Percentiles rank a stretch among this genome's conserved stretches.
Evolutionary conservation across 2,113 vertebrate species (phyloP).

Genomic region (Aspiorhynchus laticeps): DNA sequence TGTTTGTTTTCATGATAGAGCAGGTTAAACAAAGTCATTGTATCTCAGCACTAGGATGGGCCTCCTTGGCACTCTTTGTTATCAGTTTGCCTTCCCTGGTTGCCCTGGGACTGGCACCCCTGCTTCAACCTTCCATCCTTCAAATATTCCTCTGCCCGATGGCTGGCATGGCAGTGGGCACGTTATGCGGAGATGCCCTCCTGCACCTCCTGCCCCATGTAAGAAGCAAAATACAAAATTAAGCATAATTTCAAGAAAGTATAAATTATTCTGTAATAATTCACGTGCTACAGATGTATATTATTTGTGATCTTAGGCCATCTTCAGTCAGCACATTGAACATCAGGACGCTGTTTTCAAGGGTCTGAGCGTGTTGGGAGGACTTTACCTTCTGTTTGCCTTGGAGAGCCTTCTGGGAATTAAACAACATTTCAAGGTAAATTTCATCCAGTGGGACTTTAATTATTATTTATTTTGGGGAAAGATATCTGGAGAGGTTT

Average conservation of each 20-base stretch:
- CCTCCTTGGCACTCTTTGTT: constrained; percentile 72
- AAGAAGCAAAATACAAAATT: constrained; percentile 41
- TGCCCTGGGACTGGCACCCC: constrained; percentile 72
- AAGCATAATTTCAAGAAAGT: neutral
- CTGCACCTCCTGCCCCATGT: constrained; percentile 85
- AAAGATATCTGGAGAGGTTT: neutral
- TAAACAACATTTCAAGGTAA: constrained; percentile 56
- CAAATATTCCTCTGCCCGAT: constrained; percentile 77
- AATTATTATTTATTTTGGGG: neutral
- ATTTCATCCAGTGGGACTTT: neutral
- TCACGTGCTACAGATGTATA: neutral
- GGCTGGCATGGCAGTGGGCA: constrained; percentile 83
- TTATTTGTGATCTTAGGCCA: constrained; percentile 65
- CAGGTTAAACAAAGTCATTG: neutral
- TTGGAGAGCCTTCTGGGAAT: constrained; percentile 75
- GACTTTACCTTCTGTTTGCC: constrained; percentile 78
- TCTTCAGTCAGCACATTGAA: constrained; percentile 54
- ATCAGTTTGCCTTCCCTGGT: constrained; percentile 78
- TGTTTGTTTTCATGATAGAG: neutral
- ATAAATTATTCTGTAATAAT: neutral
- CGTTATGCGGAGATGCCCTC: constrained; percentile 83
- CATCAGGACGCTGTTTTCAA: constrained; percentile 70
- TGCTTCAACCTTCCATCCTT: constrained; percentile 65
- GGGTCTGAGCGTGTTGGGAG: constrained; percentile 74
- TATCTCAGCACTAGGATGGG: constrained; percentile 76